Evolutionary conservation across 1,140 invertebrate species (phyloP).

Genomic region (Callitettix versicolor): DNA sequence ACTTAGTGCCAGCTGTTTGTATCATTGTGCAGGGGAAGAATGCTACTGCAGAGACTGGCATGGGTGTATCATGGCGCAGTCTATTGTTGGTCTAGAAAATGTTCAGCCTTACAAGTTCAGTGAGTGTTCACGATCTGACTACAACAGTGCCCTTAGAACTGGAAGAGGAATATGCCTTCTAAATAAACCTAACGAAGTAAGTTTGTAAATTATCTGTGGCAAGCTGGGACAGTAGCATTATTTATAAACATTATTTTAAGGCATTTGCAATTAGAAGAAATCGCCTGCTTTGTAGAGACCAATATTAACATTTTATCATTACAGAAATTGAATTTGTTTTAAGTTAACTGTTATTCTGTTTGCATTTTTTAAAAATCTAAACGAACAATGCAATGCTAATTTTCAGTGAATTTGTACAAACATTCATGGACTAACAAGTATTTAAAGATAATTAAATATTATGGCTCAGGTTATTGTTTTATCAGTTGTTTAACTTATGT

Average conservation of each 20-base stretch:
- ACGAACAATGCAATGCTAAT: not conserved
- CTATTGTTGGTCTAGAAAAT: slow-evolving; percentile 80
- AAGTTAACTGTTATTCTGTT: not conserved
- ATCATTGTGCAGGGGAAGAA: slow-evolving; percentile 40
- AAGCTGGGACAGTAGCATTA: too few relatives aligned
- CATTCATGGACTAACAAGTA: too few relatives aligned
- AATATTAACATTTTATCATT: too few relatives aligned
- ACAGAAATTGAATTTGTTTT: too few relatives aligned
- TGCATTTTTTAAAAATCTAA: not conserved
- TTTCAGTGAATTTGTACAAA: too few relatives aligned
- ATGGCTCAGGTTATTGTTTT: too few relatives aligned
- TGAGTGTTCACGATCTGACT: slow-evolving; percentile 77
- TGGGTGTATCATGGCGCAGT: slow-evolving; percentile 90
- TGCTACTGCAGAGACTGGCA: slow-evolving; percentile 88
- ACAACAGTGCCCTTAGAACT: slow-evolving; percentile 63
- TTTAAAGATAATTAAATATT: too few relatives aligned
- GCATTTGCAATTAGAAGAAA: too few relatives aligned
- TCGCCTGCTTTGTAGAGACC: too few relatives aligned
- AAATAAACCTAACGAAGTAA: slow-evolving; percentile 78
- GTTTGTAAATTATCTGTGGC: slow-evolving; percentile 11
- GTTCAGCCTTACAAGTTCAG: slow-evolving; percentile 87
- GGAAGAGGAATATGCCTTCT: slow-evolving; percentile 77
- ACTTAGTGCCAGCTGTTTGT: too few relatives aligned
- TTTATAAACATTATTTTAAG: too few relatives aligned
- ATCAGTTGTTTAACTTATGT: too few relatives aligned